Percentiles rank a stretch among this genome's conserved stretches.
Conservation (phyloP, 2,888 invertebrate genomes). For the Pharmacophagus antenor region DNA sequence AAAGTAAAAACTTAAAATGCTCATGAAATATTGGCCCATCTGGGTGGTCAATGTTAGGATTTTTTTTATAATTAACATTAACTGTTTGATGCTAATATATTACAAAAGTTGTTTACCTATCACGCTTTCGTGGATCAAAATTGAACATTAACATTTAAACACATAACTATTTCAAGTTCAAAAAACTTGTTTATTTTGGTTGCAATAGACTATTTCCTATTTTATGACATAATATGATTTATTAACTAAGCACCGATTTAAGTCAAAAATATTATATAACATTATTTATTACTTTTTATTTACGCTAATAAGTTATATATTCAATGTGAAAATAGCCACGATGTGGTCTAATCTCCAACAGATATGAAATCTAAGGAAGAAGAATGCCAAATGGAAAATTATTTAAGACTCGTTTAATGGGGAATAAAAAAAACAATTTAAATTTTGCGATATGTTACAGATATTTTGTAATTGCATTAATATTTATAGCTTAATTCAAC, state of each 20-base stretch:
- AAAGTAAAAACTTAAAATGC: constrained; percentile 36
- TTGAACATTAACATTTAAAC: not conserved
- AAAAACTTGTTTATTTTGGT: not conserved
- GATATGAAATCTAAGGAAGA: too few relatives aligned
- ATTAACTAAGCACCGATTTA: not conserved
- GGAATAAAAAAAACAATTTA: too few relatives aligned
- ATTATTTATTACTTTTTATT: too few relatives aligned
- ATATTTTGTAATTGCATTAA: too few relatives aligned
- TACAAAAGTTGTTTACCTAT: constrained; percentile 9
- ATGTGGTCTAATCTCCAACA: too few relatives aligned
- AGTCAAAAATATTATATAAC: not conserved
- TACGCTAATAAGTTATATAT: too few relatives aligned
- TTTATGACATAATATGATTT: not conserved
- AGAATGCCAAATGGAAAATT: too few relatives aligned
- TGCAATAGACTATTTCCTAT: not conserved
- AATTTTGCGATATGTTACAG: too few relatives aligned
- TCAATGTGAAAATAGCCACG: too few relatives aligned
- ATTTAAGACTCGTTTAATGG: too few relatives aligned
- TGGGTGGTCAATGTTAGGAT: constrained; percentile 46
- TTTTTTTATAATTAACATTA: constrained; percentile 25
- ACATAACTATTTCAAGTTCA: not conserved
- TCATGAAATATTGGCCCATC: constrained; percentile 38
- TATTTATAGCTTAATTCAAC: too few relatives aligned
- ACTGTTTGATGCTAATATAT: not conserved
- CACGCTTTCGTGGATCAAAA: constrained; percentile 5